Evolutionary conservation across 2,888 invertebrate species (phyloP), one percentile per base, ranked within the genome.

Genomic region (Cheilosia variabilis): DNA sequence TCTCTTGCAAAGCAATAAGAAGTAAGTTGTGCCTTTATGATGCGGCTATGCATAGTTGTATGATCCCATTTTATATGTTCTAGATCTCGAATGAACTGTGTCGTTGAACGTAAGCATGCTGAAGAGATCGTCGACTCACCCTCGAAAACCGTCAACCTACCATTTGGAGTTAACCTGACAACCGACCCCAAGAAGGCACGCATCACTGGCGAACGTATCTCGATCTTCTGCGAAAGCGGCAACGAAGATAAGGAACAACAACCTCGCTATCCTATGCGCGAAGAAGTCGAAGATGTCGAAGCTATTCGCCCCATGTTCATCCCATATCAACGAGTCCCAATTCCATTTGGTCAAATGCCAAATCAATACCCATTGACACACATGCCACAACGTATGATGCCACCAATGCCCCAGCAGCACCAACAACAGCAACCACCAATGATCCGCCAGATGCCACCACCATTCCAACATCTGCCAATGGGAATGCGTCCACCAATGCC

Each of bases 151-250:
- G 92, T 95, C 53, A 93, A 94, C 65, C 92, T 95, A 82, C 95
- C 95, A 22, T 95, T 95, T 89, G 95, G 95, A 87, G 92, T 95
- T 63, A 95, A 95, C 89, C 91, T 95, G 87, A 95, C 94, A 83
- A 96, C 96, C 37, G 96, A 96, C 90, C 95, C 96, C 6, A 94
- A 95, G 89, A 94, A 94, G 90, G 95, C 96, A 88, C 94, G 94
- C 88, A 93, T 96, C 87, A 96, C 96, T 79, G 97, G 97, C 10
- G 97, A 97, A 92, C 95, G 97, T 78, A 96, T 98, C 93, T 96
- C 96, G 41, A 97, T 98, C 91, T 95, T 96, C 91, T 98, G 97
- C 91, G 97, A 97, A 91, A 97, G 96, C 89, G 97, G 97, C 75
- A 90, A 91, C 45, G 91, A 91, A 71, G 79, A 79, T 15, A 77